phyloP scores from a whole-genome alignment of 2,113 vertebrate genomes.

The Lathamus discolor region DNA sequence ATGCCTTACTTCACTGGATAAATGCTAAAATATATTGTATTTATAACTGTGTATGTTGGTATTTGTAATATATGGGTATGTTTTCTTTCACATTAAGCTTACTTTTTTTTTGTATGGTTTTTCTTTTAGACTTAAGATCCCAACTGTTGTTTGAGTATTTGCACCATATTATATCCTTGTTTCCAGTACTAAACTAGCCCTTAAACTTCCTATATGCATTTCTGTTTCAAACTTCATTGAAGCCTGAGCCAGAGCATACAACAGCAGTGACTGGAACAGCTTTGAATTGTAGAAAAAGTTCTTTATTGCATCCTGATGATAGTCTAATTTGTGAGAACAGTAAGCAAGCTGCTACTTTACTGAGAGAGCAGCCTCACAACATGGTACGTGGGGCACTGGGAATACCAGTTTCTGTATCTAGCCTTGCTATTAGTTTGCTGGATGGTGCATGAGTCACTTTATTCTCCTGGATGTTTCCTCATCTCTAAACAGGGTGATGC shows the following conservation, averaged over 20 bases:
- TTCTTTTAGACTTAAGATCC: not conserved
- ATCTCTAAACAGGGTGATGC: not conserved
- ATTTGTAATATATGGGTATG: not conserved
- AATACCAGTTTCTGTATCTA: not conserved
- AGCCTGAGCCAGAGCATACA: not conserved
- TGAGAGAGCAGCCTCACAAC: not conserved
- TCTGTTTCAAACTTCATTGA: not conserved
- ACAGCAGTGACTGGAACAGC: not conserved
- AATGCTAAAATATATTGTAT: not conserved
- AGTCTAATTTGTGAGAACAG: not conserved
- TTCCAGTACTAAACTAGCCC: constrained; percentile 4
- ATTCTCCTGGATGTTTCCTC: not conserved
- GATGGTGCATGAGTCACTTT: not conserved
- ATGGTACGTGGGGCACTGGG: not conserved
- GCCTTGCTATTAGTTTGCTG: not conserved
- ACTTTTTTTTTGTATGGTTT: not conserved
- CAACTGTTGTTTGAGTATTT: not conserved
- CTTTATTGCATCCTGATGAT: not conserved
- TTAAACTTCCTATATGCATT: not conserved
- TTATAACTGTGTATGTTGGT: not conserved
- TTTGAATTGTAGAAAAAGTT: not conserved
- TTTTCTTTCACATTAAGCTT: not conserved
- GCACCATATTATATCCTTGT: not conserved
- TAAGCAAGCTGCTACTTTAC: not conserved
- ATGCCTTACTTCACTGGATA: not conserved